Conservation (phyloP, 2,888 invertebrate species). For the Galerucella pusilla region DNA sequence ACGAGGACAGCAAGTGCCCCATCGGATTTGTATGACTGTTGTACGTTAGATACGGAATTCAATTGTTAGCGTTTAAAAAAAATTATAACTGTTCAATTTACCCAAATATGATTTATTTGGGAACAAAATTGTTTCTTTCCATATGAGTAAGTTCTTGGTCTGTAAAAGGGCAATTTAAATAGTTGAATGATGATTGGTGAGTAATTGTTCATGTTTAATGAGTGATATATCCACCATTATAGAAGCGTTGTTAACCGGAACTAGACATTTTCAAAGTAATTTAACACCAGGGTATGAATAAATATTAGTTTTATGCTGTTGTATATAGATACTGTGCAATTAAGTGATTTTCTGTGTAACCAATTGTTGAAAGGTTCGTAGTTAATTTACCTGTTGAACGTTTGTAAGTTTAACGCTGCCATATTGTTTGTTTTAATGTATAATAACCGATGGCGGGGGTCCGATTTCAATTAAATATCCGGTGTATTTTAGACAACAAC, state of each 20-base stretch:
- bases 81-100: too few relatives aligned
- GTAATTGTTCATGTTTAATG: constrained; percentile 29
- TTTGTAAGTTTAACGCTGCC: neutral
- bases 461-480: neutral
- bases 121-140: neutral
- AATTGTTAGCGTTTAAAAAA: neutral
- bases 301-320: constrained; percentile 14
- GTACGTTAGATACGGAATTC: constrained; percentile 10
- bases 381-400: neutral
- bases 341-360: constrained; percentile 14
- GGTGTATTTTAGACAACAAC: neutral
- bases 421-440: neutral
- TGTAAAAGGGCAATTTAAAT: constrained; percentile 2
- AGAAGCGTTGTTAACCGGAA: constrained; percentile 22
- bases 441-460: neutral
- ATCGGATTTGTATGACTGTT: constrained; percentile 23
- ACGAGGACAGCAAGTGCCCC: constrained; percentile 17
- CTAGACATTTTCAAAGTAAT: constrained; percentile 18
- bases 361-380: neutral
- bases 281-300: constrained; percentile 14
- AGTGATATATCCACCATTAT: constrained; percentile 24
- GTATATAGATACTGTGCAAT: constrained; percentile 10
- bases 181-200: constrained; percentile 20
- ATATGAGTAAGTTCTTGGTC: neutral
- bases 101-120: neutral